These are phyloP conservation scores for Prionace glauca DNA, from an alignment of 2,797 vertebrate species.

Conservation along the genomic window DNA sequence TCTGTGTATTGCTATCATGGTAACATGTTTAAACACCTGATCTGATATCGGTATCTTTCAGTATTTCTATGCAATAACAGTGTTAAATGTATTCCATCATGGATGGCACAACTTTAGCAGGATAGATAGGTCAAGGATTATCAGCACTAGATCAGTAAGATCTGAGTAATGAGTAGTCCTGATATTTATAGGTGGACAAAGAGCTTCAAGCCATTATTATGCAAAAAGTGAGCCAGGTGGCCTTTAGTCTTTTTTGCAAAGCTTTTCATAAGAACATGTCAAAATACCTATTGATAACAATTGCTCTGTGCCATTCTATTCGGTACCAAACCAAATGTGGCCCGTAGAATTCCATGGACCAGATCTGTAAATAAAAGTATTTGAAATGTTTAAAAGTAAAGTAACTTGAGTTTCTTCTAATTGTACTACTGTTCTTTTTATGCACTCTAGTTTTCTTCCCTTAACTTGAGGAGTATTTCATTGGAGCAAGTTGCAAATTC, in stretches of 20 bases:
- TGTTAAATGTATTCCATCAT: neutral
- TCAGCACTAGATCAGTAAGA: neutral
- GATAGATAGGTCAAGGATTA: neutral
- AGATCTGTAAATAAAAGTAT: neutral
- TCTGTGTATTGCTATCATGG: neutral
- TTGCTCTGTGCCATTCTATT: neutral
- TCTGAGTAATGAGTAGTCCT: neutral
- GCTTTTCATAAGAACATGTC: neutral
- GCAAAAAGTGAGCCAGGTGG: neutral
- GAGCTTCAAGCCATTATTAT: neutral
- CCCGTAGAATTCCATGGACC: neutral
- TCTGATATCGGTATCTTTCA: neutral
- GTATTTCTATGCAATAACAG: neutral
- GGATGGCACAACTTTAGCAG: neutral
- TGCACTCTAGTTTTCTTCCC: constrained; percentile 45
- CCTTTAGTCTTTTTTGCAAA: neutral
- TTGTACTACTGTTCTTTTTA: neutral
- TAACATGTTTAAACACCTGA: neutral
- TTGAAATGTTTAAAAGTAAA: neutral
- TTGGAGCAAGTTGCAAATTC: constrained; percentile 43
- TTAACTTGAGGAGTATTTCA: constrained; percentile 43
- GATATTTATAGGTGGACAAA: neutral
- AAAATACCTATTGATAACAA: neutral
- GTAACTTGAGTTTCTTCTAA: neutral
- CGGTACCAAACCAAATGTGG: neutral